Evolutionary conservation across 2,113 vertebrate genomes (phyloP).

Genomic region (Laterallus jamaicensis): DNA sequence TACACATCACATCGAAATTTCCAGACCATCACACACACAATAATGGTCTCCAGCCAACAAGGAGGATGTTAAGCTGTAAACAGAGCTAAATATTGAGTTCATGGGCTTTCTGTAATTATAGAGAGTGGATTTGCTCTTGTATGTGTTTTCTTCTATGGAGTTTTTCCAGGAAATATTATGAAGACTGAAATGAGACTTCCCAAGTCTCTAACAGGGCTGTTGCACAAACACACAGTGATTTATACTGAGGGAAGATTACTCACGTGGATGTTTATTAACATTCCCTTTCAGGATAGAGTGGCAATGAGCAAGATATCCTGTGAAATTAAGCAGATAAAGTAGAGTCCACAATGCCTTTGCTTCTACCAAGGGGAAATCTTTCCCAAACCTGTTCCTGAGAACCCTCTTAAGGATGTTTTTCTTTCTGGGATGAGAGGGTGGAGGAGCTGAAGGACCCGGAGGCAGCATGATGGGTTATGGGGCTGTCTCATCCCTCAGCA

Average conservation of each 20-base stretch:
- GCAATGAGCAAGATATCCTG: not conserved
- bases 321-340: not conserved
- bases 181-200: not conserved
- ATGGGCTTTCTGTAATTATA: not conserved
- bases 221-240: not conserved
- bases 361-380: not conserved
- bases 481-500: not conserved
- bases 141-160: not conserved
- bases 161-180: not conserved
- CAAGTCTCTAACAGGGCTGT: not conserved
- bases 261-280: not conserved
- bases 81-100: not conserved
- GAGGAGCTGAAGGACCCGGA: not conserved
- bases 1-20: not conserved
- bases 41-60: not conserved
- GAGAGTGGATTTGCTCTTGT: not conserved
- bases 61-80: constrained; percentile 1
- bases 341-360: not conserved
- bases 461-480: not conserved
- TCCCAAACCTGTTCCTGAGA: not conserved
- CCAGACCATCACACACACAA: not conserved
- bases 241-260: not conserved
- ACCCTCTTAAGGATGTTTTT: not conserved
- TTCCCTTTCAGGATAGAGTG: not conserved
- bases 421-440: not conserved